Conservation (phyloP, 2,888 invertebrate species). For the Athalia rosae region DNA sequence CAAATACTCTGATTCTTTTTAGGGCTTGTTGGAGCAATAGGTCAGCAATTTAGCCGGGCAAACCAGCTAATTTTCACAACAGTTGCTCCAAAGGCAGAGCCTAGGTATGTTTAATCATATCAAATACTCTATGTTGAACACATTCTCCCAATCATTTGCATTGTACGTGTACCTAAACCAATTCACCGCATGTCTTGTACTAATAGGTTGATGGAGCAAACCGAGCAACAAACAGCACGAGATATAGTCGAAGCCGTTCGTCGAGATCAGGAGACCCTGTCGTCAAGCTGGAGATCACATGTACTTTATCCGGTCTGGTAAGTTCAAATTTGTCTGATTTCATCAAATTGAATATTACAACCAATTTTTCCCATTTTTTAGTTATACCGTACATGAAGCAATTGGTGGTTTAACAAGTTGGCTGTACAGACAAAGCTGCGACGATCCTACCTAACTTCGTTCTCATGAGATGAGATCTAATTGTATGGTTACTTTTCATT, state of each 20-base stretch:
- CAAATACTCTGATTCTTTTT: not conserved
- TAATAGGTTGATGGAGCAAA: slow-evolving; percentile 57
- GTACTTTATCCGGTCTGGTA: slow-evolving; percentile 61
- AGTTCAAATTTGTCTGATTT: slow-evolving; percentile 1
- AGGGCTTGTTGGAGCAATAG: slow-evolving; percentile 68
- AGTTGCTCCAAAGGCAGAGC: slow-evolving; percentile 62
- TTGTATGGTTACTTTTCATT: not conserved
- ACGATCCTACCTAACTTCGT: slow-evolving; percentile 46
- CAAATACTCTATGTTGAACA: not conserved
- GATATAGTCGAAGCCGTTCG: slow-evolving; percentile 65
- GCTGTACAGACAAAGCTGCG: slow-evolving; percentile 58
- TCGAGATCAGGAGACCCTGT: slow-evolving; percentile 60
- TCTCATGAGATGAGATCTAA: not conserved
- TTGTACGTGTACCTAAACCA: slow-evolving; percentile 9
- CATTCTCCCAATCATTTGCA: not conserved
- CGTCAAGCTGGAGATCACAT: slow-evolving; percentile 58
- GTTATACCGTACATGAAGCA: slow-evolving; percentile 58
- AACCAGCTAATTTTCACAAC: slow-evolving; percentile 64
- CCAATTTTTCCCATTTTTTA: slow-evolving; percentile 48
- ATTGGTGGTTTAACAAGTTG: slow-evolving; percentile 62
- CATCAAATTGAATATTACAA: not conserved
- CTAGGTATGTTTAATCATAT: slow-evolving; percentile 56
- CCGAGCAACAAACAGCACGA: slow-evolving; percentile 62
- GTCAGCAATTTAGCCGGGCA: slow-evolving; percentile 59
- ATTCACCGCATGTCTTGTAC: slow-evolving; percentile 23